Percentiles rank a stretch among this genome's conserved stretches.
phyloP scores from a whole-genome alignment of 2,113 vertebrate species.

The Cyprinodon tularosa region DNA sequence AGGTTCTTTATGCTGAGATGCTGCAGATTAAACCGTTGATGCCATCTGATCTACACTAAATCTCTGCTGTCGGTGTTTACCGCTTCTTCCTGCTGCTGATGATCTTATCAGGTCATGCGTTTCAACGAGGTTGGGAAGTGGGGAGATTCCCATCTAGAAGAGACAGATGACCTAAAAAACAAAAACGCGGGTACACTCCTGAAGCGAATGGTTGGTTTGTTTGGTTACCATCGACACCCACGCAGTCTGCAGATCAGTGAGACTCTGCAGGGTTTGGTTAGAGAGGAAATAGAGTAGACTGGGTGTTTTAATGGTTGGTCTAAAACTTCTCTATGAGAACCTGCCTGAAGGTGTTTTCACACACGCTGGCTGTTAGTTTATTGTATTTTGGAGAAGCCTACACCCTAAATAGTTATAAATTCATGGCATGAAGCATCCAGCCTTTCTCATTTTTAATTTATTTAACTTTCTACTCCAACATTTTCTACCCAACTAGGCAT shows the following conservation, averaged over 20 bases:
- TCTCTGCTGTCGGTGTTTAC: neutral
- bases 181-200: neutral
- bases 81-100: conserved; percentile 1
- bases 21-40: neutral
- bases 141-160: neutral
- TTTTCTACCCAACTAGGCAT: no score
- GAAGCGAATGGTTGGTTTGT: neutral
- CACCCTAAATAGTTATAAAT: no score
- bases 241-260: neutral
- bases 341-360: neutral
- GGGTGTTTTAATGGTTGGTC: neutral
- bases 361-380: neutral
- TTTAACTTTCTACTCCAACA: no score
- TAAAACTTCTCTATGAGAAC: neutral
- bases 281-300: neutral
- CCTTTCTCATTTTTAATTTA: no score
- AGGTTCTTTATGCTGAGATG: neutral
- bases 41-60: neutral
- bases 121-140: neutral
- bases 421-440: no score
- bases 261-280: neutral
- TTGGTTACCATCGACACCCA: neutral
- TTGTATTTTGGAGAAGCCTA: no score
- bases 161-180: neutral
- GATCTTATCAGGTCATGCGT: neutral